Conservation (phyloP, 2,113 vertebrate species). For the Pica pica region DNA sequence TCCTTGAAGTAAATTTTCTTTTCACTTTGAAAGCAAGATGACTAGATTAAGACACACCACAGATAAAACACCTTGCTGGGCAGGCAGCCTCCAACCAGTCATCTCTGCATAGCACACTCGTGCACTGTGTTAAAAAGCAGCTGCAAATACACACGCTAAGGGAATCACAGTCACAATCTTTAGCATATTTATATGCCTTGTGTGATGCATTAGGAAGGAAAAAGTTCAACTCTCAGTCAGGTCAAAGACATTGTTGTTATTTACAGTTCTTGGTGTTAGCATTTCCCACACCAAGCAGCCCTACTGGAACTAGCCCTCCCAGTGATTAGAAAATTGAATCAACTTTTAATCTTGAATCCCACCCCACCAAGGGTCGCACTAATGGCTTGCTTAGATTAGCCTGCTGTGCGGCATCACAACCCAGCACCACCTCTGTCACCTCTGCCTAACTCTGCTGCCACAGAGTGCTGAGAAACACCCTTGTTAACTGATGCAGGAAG, state of each 20-base stretch:
- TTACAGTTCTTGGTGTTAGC: neutral
- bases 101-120: neutral
- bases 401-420: neutral
- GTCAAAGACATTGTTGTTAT: neutral
- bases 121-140: neutral
- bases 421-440: neutral
- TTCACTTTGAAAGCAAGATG: neutral
- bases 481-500: neutral
- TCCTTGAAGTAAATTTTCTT: constrained; percentile 18
- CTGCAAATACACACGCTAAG: neutral
- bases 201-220: neutral
- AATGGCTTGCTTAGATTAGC: constrained; percentile 9
- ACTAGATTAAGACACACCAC: neutral
- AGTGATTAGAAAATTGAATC: constrained; percentile 51
- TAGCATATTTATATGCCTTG: neutral
- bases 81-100: neutral
- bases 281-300: neutral
- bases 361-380: neutral
- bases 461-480: neutral
- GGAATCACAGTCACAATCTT: neutral
- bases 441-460: neutral
- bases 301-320: neutral
- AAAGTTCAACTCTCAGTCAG: constrained; percentile 52
- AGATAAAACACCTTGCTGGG: neutral
- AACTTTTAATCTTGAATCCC: constrained; percentile 47